Evolutionary conservation across 2,888 invertebrate genomes (phyloP).

Genomic region (Gortyna flavago): DNA sequence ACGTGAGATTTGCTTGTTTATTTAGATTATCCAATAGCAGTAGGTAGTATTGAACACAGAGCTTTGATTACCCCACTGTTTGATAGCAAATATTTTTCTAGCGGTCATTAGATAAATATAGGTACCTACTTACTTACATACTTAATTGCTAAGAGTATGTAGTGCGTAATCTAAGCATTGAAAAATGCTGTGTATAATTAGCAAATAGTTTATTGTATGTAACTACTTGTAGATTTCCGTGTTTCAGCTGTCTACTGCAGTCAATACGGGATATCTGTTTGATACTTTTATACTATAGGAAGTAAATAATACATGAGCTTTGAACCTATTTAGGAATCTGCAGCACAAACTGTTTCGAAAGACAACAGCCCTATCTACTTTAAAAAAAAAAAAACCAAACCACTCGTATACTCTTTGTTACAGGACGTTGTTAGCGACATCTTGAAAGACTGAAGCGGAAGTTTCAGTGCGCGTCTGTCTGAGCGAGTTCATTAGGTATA

Average conservation of each 20-base stretch:
- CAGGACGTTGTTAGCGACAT: conserved; percentile 47
- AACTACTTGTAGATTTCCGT: not conserved
- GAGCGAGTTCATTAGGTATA: not conserved
- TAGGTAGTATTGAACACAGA: conserved; percentile 34
- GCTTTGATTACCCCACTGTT: conserved; percentile 47
- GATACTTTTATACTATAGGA: too few relatives aligned
- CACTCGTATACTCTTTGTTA: not conserved
- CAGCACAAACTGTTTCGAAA: not conserved
- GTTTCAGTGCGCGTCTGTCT: conserved; percentile 6
- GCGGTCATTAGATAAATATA: conserved; percentile 28
- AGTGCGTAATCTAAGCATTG: not conserved
- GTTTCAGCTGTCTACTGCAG: conserved; percentile 2
- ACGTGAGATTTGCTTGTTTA: conserved; percentile 36
- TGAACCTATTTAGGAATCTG: not conserved
- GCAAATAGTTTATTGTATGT: not conserved
- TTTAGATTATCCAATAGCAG: conserved; percentile 44
- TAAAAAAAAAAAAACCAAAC: too few relatives aligned
- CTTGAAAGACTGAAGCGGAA: conserved; percentile 33
- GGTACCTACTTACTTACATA: not conserved
- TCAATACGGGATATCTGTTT: not conserved
- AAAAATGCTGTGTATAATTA: conserved; percentile 6
- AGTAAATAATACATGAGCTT: too few relatives aligned
- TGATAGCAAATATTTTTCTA: conserved; percentile 38
- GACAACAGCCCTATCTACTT: not conserved
- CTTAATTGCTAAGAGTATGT: not conserved